Base-by-base conservation (phyloP, 2,797 vertebrate species). In the Enteromius argenteus region DNA sequence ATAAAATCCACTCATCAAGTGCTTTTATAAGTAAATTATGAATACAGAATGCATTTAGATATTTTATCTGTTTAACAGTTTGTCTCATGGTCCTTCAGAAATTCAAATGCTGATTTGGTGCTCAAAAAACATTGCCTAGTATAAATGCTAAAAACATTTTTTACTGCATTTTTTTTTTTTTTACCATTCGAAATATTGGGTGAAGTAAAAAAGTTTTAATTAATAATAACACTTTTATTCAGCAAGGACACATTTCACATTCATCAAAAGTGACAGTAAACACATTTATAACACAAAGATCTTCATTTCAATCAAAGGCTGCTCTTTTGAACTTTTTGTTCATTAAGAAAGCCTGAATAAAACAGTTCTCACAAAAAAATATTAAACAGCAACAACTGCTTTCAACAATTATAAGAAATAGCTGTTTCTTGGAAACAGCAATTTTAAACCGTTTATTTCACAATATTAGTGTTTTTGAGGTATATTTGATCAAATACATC, bases 1-100 rank as follows among this genome's bases (percentile, higher is more conserved):
- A 15, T 30, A 76, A 67, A n/a, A 67, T 56, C 71, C 37, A 67
- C 49, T 75, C 11, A 71, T 60, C 11, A 62, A 62, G 58, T 27
- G 17, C 46, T 19, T 72, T 49, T 4, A 5, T 10, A 49, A 73
- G 4, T 3, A 51, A 19, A 49, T 4, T 10, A 23, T 27, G 27
- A 51, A 73, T 19, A 51, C 5, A 35, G 17, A 35, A 53, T 21
- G 17, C 21, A 13, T 51, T 21, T 30, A 30, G 42, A 10, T 71
- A 27, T 71, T 21, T 39, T 39, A 68, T 21, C 0, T 68, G 27
- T 46, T 37, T 37, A 3, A 11, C 8, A 42, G 39, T 27, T 30
- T 17, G 19, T 53, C 3, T 19, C 15, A 4, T 19, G 62, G 35
- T 64, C 30, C 62, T 64, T 64, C 62, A 64, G 62, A 64, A 32